A percentile compares a stretch with the other conserved stretches of the same genome.
These are phyloP conservation scores for Pluvialis apricaria DNA, from an alignment of 2,113 vertebrate genomes.

Conservation along the genomic window DNA sequence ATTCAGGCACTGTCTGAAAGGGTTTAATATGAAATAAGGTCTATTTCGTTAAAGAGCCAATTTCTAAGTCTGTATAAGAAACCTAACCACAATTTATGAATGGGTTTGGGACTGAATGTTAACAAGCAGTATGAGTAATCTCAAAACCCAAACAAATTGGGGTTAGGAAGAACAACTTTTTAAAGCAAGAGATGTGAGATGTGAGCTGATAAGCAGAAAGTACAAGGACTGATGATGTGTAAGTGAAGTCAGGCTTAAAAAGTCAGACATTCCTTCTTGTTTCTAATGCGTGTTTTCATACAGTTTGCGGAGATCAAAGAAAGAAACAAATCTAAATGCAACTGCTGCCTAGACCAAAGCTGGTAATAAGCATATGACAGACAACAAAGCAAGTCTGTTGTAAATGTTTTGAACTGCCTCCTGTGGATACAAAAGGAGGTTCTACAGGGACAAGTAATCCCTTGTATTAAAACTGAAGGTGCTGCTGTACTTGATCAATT, in stretches of 20 bases:
- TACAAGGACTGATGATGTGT: background rate
- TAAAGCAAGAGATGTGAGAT: background rate
- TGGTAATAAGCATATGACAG: background rate
- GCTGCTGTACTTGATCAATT: background rate
- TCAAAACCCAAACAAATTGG: background rate
- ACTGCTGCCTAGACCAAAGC: background rate
- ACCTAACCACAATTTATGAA: background rate
- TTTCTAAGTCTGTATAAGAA: background rate
- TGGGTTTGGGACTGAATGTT: background rate
- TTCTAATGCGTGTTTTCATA: background rate
- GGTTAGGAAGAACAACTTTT: background rate
- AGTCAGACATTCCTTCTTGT: background rate
- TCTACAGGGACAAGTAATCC: background rate
- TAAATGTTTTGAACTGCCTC: background rate
- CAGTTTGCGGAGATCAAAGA: background rate
- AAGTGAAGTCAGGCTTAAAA: background rate
- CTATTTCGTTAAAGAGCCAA: background rate
- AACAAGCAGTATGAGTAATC: background rate
- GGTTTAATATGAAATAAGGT: background rate
- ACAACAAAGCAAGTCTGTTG: background rate
- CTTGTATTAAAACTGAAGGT: conserved; percentile 3
- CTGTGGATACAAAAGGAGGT: background rate
- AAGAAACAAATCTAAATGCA: background rate
- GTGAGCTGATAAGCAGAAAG: background rate
- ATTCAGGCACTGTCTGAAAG: background rate